Conservation (phyloP, 2,113 vertebrate genomes). For the Poecilia latipinna region DNA sequence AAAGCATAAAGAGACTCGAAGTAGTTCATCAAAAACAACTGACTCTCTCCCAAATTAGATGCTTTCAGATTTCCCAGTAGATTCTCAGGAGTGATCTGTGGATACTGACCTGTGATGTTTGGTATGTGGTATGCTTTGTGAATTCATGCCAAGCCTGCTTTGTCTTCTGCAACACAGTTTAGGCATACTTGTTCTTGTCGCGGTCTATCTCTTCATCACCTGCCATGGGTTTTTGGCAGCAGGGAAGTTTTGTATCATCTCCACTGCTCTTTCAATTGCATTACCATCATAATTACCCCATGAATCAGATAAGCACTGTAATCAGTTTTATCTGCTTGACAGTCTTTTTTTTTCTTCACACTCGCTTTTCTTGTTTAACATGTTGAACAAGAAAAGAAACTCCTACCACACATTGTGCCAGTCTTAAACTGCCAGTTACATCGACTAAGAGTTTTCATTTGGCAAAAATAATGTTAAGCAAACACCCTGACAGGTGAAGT, state of each 20-base stretch:
- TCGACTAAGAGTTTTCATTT: conserved; percentile 16
- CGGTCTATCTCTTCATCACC: conserved; percentile 58
- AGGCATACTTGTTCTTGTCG: conserved; percentile 32
- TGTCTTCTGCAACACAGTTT: conserved; percentile 50
- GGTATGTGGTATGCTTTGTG: conserved; percentile 25
- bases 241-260: conserved; percentile 62
- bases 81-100: background rate
- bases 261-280: conserved; percentile 67
- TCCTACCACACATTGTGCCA: conserved; percentile 21
- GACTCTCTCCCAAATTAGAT: conserved; percentile 4
- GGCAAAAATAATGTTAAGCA: background rate
- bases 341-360: conserved; percentile 32
- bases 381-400: conserved; percentile 50
- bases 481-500: background rate
- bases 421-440: conserved; percentile 19
- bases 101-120: conserved; percentile 25
- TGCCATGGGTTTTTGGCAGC: conserved; percentile 58
- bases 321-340: conserved; percentile 73
- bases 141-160: conserved; percentile 48
- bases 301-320: conserved; percentile 73
- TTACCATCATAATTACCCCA: conserved; percentile 70
- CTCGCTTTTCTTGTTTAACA: conserved; percentile 37
- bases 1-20: conserved; percentile 14
- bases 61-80: conserved; percentile 15
- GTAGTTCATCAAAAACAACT: background rate